A percentile compares a stretch with the other conserved stretches of the same genome.
phyloP scores from a whole-genome alignment of 1,140 invertebrate species.

The Globodera ellingtonae region DNA sequence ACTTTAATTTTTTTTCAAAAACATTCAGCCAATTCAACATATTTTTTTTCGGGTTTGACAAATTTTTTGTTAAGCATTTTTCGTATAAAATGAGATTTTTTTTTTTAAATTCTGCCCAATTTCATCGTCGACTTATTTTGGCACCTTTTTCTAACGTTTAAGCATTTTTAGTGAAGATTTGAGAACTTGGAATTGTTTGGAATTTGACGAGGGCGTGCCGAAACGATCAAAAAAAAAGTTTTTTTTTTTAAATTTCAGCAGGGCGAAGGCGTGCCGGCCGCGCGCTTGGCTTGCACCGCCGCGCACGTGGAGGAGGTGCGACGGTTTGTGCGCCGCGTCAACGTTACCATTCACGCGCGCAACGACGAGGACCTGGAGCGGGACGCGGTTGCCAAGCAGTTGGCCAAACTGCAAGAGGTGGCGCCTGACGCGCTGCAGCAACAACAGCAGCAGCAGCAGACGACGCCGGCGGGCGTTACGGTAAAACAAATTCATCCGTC shows the following conservation, averaged over 20 bases:
- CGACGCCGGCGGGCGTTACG: too few species aligned
- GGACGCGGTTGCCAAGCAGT: constrained; percentile 36
- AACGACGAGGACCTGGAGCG: constrained; percentile 51
- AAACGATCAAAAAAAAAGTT: neutral
- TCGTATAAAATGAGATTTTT: too few species aligned
- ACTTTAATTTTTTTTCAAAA: constrained; percentile 14
- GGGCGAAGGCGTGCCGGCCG: constrained; percentile 52
- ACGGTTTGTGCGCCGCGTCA: constrained; percentile 48
- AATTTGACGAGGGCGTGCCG: neutral
- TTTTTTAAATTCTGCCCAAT: too few species aligned
- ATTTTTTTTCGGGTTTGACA: too few species aligned
- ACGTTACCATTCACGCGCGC: constrained; percentile 51
- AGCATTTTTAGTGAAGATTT: neutral
- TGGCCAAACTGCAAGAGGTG: constrained; percentile 37
- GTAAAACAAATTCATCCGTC: too few species aligned
- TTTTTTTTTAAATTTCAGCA: constrained; percentile 42
- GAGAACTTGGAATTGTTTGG: too few species aligned
- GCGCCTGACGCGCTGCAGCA: neutral
- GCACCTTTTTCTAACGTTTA: neutral
- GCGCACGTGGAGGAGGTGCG: constrained; percentile 49
- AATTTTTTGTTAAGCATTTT: too few species aligned
- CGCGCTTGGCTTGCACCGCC: constrained; percentile 40
- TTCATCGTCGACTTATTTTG: constrained; percentile 30
- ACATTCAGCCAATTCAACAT: too few species aligned
- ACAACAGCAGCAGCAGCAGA: neutral